Percentiles rank a stretch among this genome's conserved stretches.
Evolutionary conservation across 2,888 invertebrate genomes (phyloP).

Genomic region (Amiota mariae): DNA sequence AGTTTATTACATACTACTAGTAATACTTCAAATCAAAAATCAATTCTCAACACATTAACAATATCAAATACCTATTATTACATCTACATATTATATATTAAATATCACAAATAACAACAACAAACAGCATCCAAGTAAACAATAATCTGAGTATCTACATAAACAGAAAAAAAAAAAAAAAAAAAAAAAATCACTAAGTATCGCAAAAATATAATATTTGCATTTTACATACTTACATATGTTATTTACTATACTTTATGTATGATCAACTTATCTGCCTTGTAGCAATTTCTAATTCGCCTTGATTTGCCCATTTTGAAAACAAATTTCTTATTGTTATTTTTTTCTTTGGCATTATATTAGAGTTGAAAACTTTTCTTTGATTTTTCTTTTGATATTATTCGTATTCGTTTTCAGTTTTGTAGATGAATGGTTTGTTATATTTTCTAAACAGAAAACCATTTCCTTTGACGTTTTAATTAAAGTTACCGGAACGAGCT

Average conservation of each 20-base stretch:
- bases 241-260: background rate
- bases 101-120: constrained; percentile 10
- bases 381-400: constrained; percentile 1
- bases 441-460: too few species aligned
- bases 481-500: background rate
- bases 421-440: constrained; percentile 33
- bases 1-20: constrained; percentile 1
- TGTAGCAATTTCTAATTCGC: constrained; percentile 50
- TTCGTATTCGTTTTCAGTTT: constrained; percentile 28
- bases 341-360: constrained; percentile 15
- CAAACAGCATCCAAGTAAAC: background rate
- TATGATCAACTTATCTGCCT: constrained; percentile 42
- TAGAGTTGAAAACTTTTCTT: constrained; percentile 17
- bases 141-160: background rate
- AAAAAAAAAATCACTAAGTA: background rate
- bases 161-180: background rate
- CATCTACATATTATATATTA: constrained; percentile 12
- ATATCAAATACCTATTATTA: background rate
- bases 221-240: constrained; percentile 9
- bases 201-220: background rate
- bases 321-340: background rate
- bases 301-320: constrained; percentile 43
- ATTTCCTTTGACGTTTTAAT: background rate
- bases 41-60: constrained; percentile 24
- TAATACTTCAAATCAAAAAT: constrained; percentile 26